These are phyloP conservation scores for Euthynnus affinis DNA, from an alignment of 2,797 vertebrate species.

Conservation along the genomic window DNA sequence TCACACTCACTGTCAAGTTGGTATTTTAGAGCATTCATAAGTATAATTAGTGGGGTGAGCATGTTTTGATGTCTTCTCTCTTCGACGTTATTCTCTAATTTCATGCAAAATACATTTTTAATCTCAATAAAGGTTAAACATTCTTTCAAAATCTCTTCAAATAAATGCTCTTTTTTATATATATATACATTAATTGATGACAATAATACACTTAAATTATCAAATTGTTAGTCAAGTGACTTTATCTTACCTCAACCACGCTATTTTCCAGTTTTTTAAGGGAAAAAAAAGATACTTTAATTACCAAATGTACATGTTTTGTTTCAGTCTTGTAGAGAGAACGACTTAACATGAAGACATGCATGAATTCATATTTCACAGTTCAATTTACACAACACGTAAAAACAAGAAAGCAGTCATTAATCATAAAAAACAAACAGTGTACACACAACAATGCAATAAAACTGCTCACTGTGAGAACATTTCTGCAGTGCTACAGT, in stretches of 20 bases:
- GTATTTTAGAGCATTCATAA: no score
- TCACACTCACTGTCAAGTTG: no score
- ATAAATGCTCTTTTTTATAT: neutral
- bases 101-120: neutral
- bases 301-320: neutral
- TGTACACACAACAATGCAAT: neutral
- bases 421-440: constrained; percentile 1
- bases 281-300: neutral
- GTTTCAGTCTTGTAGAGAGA: constrained; percentile 14
- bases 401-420: constrained; percentile 5
- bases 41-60: no score
- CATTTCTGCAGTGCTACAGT: constrained; percentile 1
- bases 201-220: neutral
- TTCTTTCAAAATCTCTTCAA: neutral
- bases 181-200: neutral
- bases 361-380: constrained; percentile 29
- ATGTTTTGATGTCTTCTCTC: no score
- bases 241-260: neutral
- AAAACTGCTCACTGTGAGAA: constrained; percentile 15
- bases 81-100: neutral
- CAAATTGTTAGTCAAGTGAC: neutral
- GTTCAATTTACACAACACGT: constrained; percentile 1
- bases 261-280: neutral
- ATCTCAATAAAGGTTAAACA: neutral
- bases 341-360: constrained; percentile 40